Evolutionary conservation across 2,113 vertebrate species (phyloP), one percentile per base, ranked within the genome.

Genomic region (Numenius arquata): DNA sequence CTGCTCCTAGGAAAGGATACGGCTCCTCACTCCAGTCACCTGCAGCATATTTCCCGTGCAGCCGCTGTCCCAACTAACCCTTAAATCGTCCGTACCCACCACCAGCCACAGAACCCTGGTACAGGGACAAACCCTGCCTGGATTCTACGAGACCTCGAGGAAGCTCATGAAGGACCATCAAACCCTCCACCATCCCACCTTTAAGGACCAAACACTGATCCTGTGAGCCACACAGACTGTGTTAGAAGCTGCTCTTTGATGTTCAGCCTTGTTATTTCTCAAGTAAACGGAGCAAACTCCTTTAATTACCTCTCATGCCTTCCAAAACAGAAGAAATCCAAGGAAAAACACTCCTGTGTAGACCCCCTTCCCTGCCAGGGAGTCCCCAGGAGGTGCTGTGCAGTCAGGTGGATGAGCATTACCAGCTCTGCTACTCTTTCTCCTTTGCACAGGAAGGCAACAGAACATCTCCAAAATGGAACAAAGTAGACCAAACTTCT

Each of bases 301-400:
- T 67, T 50, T 13, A 41, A 65, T 36, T 40, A 66, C 25, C 45
- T 53, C 63, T 25, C 16, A 66, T 4, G 5, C 11, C 15, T 77
- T 70, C 55, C 55, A 50, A 80, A 15, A 5, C 27, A 84, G 52
- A n/a, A 79, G 27, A 55, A 89, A 66, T 70, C n/a, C 55, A 75
- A 75, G 56, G 32, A 13, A 72, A 76, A 73, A 3, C 4, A 1
- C 5, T n/a, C 56, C 32, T 38, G 19, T 1, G 2, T 16, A 45
- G 21, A 76, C 34, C 38, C 29, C 14, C 22, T 43, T 21, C 18
- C 43, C 25, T 74, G 26, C 5, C 41, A 47, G 36, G 45, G 32
- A 16, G 30, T 27, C 22, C 72, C 27, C 43, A 87, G 38, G 38
- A 68, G 0, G 1, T 0, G 6, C 11, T 56, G 0, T 4, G 4